These are phyloP conservation scores for Discoglossus pictus DNA, from an alignment of 2,797 vertebrate species.

Conservation along the genomic window DNA sequence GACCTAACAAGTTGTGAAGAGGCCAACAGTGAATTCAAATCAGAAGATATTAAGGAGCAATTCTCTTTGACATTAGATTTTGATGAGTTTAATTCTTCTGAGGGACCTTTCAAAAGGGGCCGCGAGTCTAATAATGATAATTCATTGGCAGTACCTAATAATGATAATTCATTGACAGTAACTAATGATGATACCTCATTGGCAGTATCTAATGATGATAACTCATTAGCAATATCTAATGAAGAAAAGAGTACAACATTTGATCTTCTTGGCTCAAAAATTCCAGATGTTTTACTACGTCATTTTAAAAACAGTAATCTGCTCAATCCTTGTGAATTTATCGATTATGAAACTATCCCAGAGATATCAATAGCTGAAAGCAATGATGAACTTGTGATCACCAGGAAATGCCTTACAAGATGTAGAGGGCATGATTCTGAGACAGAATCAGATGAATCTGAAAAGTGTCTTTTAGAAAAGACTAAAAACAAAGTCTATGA, in stretches of 20 bases:
- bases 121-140: neutral
- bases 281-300: conserved; percentile 70
- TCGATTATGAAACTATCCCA: conserved; percentile 82
- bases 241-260: conserved; percentile 12
- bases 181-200: neutral
- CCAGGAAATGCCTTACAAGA: conserved; percentile 47
- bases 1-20: conserved; percentile 11
- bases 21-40: conserved; percentile 2
- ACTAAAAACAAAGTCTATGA: neutral
- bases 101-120: neutral
- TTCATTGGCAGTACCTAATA: neutral
- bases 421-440: neutral
- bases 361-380: conserved; percentile 80
- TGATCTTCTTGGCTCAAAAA: conserved; percentile 57
- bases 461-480: conserved; percentile 2
- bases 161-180: neutral
- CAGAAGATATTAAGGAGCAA: neutral
- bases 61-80: neutral
- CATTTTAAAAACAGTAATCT: conserved; percentile 71
- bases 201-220: neutral
- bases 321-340: conserved; percentile 63
- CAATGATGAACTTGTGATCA: conserved; percentile 58
- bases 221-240: neutral
- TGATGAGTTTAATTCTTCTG: conserved; percentile 17
- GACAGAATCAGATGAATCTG: neutral